phyloP scores from a whole-genome alignment of 2,797 vertebrate species.

The Aplochiton taeniatus region DNA sequence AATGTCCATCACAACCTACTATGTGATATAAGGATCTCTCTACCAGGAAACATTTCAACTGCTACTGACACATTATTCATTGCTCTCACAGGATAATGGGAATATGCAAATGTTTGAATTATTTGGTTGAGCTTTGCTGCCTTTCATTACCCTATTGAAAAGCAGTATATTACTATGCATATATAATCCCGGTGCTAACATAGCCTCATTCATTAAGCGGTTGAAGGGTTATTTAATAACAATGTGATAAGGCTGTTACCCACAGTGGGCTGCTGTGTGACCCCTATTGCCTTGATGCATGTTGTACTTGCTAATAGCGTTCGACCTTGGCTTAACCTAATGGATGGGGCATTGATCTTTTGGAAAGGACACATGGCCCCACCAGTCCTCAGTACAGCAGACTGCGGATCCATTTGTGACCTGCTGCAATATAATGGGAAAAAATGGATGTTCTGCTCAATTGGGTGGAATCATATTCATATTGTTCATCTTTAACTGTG shows the following conservation, averaged over 20 bases:
- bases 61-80: slow-evolving; percentile 11
- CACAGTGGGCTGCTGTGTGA: slow-evolving; percentile 16
- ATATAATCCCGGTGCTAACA: slow-evolving; percentile 1
- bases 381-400: slow-evolving; percentile 23
- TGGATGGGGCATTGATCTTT: slow-evolving; percentile 25
- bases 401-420: slow-evolving; percentile 11
- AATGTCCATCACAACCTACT: slow-evolving; percentile 30
- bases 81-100: slow-evolving; percentile 39
- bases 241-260: slow-evolving; percentile 27
- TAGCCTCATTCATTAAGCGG: slow-evolving; percentile 18
- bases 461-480: slow-evolving; percentile 7
- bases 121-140: slow-evolving; percentile 15
- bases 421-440: background rate
- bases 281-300: slow-evolving; percentile 15
- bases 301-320: slow-evolving; percentile 14
- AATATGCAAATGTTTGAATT: slow-evolving; percentile 35
- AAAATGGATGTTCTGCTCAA: background rate
- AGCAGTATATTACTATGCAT: slow-evolving; percentile 15
- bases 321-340: slow-evolving; percentile 9
- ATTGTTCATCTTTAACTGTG: slow-evolving; percentile 1
- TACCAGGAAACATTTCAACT: slow-evolving; percentile 20
- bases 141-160: slow-evolving; percentile 18
- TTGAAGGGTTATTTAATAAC: slow-evolving; percentile 19
- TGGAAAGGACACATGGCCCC: slow-evolving; percentile 29
- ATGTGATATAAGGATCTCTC: slow-evolving; percentile 34